Evolutionary conservation across 2,113 vertebrate genomes (phyloP), one percentile per base, ranked within the genome.

Genomic region (Cygnus buccinator): DNA sequence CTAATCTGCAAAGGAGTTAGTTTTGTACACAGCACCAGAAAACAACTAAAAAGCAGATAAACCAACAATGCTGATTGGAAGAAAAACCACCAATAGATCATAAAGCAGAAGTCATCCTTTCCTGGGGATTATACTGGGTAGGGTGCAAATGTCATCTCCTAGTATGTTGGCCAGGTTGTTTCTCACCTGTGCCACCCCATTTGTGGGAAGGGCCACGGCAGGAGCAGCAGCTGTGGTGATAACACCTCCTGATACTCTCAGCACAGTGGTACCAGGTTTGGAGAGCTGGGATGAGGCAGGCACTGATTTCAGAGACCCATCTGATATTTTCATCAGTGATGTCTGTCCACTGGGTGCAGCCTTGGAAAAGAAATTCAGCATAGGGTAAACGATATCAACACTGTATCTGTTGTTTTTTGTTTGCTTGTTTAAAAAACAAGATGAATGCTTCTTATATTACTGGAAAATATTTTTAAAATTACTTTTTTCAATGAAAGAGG

Each of bases 241-340:
- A 72, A 99, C 98, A 19, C 99, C 99, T 46, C 99, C 99, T 5
- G 99, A 98, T 44, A 99, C 99, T 90, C 99, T 98, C 77, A 99
- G 96, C 81, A 99, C 98, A 9, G 99, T 99, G 80, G 99, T 99
- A 81, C 99, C 99, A 7, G 99, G 98, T 93, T 99, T 99, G 75
- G 99, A 99, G 89, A 99, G 98, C 66, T 99, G 99, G 6, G 98
- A 98, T 2, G 98, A 98, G 37, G 98, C 96, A 9, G 99, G 98
- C 75, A 99, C 98, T 2, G 99, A 98, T 96, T 99, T 99, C 52
- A 99, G 95, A 6, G 99, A 98, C 23, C 98, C 98, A 6, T 99
- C 99, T 6, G 99, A 98, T 97, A 99, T 97, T 97, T 99, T 99
- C 97, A 99, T 97, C 96, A 99, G 97, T 2, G 99, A 98, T 2